phyloP scores from a whole-genome alignment of 2,888 invertebrate genomes.

The Acanthosepion lycidas region DNA sequence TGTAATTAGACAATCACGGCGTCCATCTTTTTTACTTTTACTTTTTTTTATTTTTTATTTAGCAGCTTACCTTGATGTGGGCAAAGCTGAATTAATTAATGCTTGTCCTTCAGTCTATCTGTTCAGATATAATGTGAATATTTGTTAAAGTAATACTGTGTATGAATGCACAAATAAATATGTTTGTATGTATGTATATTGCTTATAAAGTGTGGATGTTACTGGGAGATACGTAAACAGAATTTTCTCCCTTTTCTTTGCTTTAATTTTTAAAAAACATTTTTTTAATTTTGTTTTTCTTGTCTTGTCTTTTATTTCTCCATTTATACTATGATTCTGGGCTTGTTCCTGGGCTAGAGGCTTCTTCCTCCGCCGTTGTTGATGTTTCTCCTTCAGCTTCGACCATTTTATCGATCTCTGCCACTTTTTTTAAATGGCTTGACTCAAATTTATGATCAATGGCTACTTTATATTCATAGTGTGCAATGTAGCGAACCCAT shows the following conservation, averaged over 20 bases:
- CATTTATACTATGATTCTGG: background rate
- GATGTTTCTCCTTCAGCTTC: background rate
- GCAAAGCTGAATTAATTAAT: background rate
- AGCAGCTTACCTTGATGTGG: background rate
- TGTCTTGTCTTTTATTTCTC: background rate
- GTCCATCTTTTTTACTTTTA: background rate
- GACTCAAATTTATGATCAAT: slow-evolving; percentile 66
- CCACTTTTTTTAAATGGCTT: background rate
- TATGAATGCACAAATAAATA: background rate
- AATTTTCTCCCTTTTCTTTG: background rate
- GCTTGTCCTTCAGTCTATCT: background rate
- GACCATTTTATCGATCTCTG: background rate
- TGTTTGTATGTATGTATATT: background rate
- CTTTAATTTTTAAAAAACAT: background rate
- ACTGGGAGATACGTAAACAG: background rate
- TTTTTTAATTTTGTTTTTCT: background rate
- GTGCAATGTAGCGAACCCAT: slow-evolving; percentile 95
- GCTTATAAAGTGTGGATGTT: background rate
- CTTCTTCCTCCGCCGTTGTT: background rate
- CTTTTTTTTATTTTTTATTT: no score
- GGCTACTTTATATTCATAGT: slow-evolving; percentile 81
- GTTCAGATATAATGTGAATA: background rate
- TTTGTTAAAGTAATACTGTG: background rate
- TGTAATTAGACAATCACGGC: background rate
- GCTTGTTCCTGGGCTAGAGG: background rate